Evolutionary conservation across 1,140 invertebrate species (phyloP), one percentile per base, ranked within the genome.

Genomic region (Triops cancriformis): DNA sequence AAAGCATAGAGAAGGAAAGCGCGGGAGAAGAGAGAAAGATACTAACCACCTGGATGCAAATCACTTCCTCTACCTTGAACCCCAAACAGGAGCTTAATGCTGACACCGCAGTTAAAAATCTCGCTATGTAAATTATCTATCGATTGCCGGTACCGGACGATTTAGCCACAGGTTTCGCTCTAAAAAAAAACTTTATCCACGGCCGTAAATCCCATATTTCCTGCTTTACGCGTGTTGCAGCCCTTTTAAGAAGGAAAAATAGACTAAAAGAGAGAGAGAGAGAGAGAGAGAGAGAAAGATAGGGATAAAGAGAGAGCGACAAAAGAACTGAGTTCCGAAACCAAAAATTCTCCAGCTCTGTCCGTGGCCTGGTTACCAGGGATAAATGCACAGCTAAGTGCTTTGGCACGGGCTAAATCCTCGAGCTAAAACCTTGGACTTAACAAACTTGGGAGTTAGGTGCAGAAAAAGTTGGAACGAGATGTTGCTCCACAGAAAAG

Each of bases 1-100:
- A 64, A n/a, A 37, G 31, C 31, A 37, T 37, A 37, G 31, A 37
- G 31, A 37, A 37, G 31, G 31, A 37, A 37, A 37, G 7, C 2
- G 2, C 2, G 2, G 31, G 31, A 7, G 7, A 7, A 37, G 31
- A 37, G 31, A 37, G 31, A 37, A 37, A 37, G 31, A 37, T 37
- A 37, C 31, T 37, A 37, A 64, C 51, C 51, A 64, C 51, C 51
- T 64, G 51, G 51, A 64, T 64, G 51, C 51, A 64, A 64, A 64
- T 64, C 51, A 64, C 51, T 64, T 64, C 51, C 51, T 64, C 51
- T 64, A 64, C 51, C 51, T 64, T 64, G 51, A 64, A 64, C 51
- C 51, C 23, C 51, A 64, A 10, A 64, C 51, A 23, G 51, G n/a
- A 64, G 51, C 51, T 64, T 64, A 64, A 64, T 64, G 51, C 51